These are phyloP conservation scores for Pachyrhynchus sulphureomaculatus DNA, from an alignment of 1,140 invertebrate genomes.

Conservation along the genomic window DNA sequence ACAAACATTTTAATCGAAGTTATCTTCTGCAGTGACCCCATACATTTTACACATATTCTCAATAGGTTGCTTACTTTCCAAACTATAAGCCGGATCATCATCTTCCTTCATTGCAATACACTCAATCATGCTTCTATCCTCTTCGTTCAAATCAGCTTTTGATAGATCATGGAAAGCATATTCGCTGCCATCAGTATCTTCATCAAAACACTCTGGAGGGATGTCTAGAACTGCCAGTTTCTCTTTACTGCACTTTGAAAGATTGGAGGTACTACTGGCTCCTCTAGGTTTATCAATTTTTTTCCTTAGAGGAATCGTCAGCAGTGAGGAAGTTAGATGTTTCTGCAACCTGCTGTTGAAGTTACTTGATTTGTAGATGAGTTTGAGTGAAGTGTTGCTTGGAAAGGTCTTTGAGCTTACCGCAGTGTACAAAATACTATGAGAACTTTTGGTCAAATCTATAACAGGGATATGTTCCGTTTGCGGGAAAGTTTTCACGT, in stretches of 20 bases:
- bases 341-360: constrained; percentile 5
- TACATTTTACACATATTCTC: constrained; percentile 19
- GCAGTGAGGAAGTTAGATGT: not conserved
- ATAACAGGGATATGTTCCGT: constrained; percentile 9
- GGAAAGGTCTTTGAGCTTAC: constrained; percentile 1
- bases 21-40: constrained; percentile 4
- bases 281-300: not conserved
- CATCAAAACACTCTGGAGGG: constrained; percentile 19
- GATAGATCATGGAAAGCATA: constrained; percentile 15
- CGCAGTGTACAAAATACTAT: constrained; percentile 6
- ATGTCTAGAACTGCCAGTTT: constrained; percentile 18
- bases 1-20: constrained; percentile 7
- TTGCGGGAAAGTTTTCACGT: constrained; percentile 9
- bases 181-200: constrained; percentile 19
- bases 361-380: constrained; percentile 16
- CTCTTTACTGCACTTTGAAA: constrained; percentile 1
- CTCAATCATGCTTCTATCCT: constrained; percentile 13
- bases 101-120: not conserved
- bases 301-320: constrained; percentile 1
- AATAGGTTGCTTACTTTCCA: constrained; percentile 14
- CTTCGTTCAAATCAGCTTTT: constrained; percentile 18
- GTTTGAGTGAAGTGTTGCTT: constrained; percentile 4
- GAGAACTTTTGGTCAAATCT: constrained; percentile 15
- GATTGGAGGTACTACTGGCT: not conserved
- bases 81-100: not conserved